These are phyloP conservation scores for Telenomus remus DNA, from an alignment of 1,140 invertebrate species.

Conservation along the genomic window DNA sequence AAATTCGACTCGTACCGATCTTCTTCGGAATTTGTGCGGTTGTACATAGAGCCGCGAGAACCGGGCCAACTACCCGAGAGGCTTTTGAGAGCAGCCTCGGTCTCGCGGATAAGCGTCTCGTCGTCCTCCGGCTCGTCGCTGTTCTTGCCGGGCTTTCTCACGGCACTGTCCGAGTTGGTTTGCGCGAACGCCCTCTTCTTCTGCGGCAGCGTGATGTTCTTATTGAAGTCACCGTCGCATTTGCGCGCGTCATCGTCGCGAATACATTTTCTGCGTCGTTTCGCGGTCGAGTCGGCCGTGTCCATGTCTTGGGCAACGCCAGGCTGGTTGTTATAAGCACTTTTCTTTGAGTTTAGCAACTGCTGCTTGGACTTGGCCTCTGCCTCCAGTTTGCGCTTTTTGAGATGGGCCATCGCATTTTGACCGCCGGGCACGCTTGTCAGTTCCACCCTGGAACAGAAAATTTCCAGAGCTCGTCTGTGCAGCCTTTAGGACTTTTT, in stretches of 20 bases:
- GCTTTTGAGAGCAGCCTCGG: slow-evolving; percentile 88
- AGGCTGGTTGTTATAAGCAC: slow-evolving; percentile 55
- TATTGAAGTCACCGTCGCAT: slow-evolving; percentile 62
- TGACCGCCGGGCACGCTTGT: slow-evolving; percentile 75
- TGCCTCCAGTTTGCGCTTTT: slow-evolving; percentile 77
- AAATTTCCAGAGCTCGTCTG: slow-evolving; percentile 74
- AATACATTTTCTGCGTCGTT: slow-evolving; percentile 75
- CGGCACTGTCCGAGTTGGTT: slow-evolving; percentile 72
- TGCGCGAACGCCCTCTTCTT: slow-evolving; percentile 78
- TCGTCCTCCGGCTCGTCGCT: slow-evolving; percentile 80
- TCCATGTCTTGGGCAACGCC: slow-evolving; percentile 72
- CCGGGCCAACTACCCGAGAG: slow-evolving; percentile 88
- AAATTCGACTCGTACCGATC: slow-evolving; percentile 84
- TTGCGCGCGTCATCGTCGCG: slow-evolving; percentile 73
- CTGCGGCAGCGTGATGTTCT: slow-evolving; percentile 76
- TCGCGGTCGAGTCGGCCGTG: slow-evolving; percentile 65
- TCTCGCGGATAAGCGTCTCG: slow-evolving; percentile 88
- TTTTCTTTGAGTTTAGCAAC: slow-evolving; percentile 51
- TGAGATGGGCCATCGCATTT: slow-evolving; percentile 77
- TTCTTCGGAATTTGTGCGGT: slow-evolving; percentile 81
- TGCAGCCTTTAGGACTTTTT: slow-evolving; percentile 47
- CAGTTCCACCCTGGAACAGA: slow-evolving; percentile 76
- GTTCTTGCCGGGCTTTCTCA: slow-evolving; percentile 74
- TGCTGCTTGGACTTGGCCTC: slow-evolving; percentile 71
- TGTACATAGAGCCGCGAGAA: slow-evolving; percentile 79